phyloP scores from a whole-genome alignment of 2,113 vertebrate species.

The Chaetura pelagica region DNA sequence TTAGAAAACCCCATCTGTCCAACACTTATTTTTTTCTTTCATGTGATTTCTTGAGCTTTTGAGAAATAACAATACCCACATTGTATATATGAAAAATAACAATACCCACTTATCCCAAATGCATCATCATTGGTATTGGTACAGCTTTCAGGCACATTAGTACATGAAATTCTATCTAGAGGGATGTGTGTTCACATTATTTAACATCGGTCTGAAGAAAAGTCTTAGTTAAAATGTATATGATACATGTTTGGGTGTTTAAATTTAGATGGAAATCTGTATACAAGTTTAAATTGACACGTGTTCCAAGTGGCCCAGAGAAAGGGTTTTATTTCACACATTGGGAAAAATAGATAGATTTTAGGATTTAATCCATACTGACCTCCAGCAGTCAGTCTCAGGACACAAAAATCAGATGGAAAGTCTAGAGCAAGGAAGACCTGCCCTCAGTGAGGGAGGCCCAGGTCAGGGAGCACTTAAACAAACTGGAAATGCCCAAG shows the following conservation, averaged over 20 bases:
- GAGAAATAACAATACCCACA: neutral
- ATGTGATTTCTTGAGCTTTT: neutral
- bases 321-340: neutral
- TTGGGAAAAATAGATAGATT: neutral
- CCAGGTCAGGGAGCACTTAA: neutral
- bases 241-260: accelerated
- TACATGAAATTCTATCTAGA: neutral
- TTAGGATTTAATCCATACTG: neutral
- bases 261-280: neutral
- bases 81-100: neutral
- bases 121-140: neutral
- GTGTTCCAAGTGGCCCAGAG: neutral
- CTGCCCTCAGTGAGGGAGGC: neutral
- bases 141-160: neutral
- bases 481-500: neutral
- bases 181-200: accelerated
- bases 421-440: neutral
- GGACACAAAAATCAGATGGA: neutral
- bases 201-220: neutral
- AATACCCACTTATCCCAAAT: neutral
- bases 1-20: neutral
- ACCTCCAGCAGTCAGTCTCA: neutral
- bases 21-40: neutral
- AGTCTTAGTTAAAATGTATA: neutral
- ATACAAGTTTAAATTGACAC: neutral